Evolutionary conservation across 2,797 vertebrate species (phyloP), one percentile per base, ranked within the genome.

Genomic region (Heterohyrax brucei): DNA sequence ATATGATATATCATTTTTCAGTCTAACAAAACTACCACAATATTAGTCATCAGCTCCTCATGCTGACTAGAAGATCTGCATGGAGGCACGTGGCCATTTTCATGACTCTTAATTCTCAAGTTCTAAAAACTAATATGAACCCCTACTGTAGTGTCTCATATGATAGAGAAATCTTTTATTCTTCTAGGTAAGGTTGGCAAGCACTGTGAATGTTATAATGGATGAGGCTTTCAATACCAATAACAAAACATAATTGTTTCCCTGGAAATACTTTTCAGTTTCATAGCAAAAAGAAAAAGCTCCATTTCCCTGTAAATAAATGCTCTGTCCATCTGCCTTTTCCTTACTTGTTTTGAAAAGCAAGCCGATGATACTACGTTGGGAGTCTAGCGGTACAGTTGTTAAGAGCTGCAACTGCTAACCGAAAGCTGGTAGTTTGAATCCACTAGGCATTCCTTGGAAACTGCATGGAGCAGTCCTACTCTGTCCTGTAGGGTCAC

Each of bases 1-100:
- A 96, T 87, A 59, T 64, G 28, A 95, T 50, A 72, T 87, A 48
- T 64, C 75, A 53, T 22, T 97, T 91, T 92, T 91, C 33, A 50
- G 30, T 3, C 24, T 73, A 44, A 77, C 22, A 46, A 72, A 94
- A 56, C 13, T 90, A 7, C 33, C 44, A 72, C 16, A 48, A 46
- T 75, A 50, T 68, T 72, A 53, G 76, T 76, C 56, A 91, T 73
- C 66, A 50, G 24, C 14, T 88, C 79, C n/a, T 93, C 18, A 44
- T 21, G 22, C n/a, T 83, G 62, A 50, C n/a, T 53, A 44, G 48
- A 72, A 88, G n/a, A 62, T 82, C 46, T 22, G 2, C 14, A 13
- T 18, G 18, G 46, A 5, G 64, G 5, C n/a, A 44, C 16, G 53
- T 12, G 50, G 64, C 53, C 62, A 22, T 59, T 73, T 30, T 66